Base-by-base conservation (phyloP, 2,113 vertebrate species). In the Coptodon rendalli region DNA sequence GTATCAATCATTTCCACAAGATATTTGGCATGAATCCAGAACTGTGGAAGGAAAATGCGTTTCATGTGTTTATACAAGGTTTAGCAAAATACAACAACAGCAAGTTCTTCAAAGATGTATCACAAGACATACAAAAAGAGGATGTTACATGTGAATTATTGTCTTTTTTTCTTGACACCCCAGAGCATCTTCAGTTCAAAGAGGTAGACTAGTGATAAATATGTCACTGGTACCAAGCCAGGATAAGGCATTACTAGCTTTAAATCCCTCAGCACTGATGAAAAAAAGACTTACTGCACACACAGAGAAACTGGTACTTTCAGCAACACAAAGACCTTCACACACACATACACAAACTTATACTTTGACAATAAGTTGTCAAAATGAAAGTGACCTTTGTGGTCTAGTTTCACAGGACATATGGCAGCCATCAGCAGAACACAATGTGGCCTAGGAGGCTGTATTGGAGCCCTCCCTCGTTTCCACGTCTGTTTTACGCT, bases 171-270 rank as follows among this genome's bases (percentile, higher is more conserved):
- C 29, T n/a, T 31, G 52, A 73, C 24, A 45, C 81, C 50, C 31
- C 17, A 82, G 90, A 90, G 66, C 43, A 88, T 63, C 53, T 81
- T 80, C 40, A 82, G 91, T 94, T 95, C 91, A 93, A 90, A 91
- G 88, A 94, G 84, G 85, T 80, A 87, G 81, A 89, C 45, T 76
- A 71, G 89, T 63, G 66, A 87, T 90, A 88, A 94, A 94, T 93
- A 71, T 94, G 95, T 93, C 94, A 94, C 89, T 95, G 93, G 93
- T 95, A 89, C 85, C 81, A 86, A 81, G 91, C 94, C 94, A 94
- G 89, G 82, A 91, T 89, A 76, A 91, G 84, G 90, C 87, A 95
- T 95, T 95, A 94, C 92, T 80, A 78, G 84, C 80, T 91, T 87
- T 93, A 95, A 95, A 95, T 94, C 95, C 95, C 92, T 80, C 90